These are phyloP conservation scores for Gymnoscopelus braueri DNA, from an alignment of 2,797 vertebrate species.

Conservation along the genomic window DNA sequence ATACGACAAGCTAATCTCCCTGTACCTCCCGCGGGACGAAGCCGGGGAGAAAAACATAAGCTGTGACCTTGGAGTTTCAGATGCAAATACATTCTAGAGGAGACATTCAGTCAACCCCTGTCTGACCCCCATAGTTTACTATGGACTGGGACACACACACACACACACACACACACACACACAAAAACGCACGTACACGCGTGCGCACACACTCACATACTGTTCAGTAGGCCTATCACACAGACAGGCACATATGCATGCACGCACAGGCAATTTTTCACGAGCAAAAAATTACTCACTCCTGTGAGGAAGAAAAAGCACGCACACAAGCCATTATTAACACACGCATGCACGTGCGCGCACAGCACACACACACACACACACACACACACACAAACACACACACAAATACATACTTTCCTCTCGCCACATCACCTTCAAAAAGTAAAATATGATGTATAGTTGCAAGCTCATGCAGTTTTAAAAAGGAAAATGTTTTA, in stretches of 20 bases:
- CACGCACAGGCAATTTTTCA: slow-evolving; percentile 34
- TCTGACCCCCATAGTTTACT: slow-evolving; percentile 48
- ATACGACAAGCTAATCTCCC: slow-evolving; percentile 74
- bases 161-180: slow-evolving; percentile 15
- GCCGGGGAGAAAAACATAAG: slow-evolving; percentile 67
- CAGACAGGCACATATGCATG: slow-evolving; percentile 12
- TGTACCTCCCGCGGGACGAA: slow-evolving; percentile 57
- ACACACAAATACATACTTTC: slow-evolving; percentile 6
- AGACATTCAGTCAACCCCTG: slow-evolving; percentile 57
- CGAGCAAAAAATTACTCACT: slow-evolving; percentile 37
- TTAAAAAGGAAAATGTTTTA: too few relatives aligned
- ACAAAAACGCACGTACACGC: slow-evolving; percentile 11
- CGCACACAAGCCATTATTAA: slow-evolving; percentile 1
- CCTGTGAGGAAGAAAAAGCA: slow-evolving; percentile 12
- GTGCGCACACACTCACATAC: neutral
- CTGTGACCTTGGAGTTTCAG: slow-evolving; percentile 74
- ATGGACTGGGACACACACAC: slow-evolving; percentile 2
- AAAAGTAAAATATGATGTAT: too few relatives aligned
- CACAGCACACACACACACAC: slow-evolving; percentile 11
- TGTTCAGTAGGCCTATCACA: neutral
- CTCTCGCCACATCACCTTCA: too few relatives aligned
- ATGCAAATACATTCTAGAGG: slow-evolving; percentile 71
- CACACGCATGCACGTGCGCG: neutral
- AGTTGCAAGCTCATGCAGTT: too few relatives aligned
- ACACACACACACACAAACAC: slow-evolving; percentile 16